A percentile compares a stretch with the other conserved stretches of the same genome.
Conservation (phyloP, 2,797 vertebrate genomes). For the Acomys russatus region DNA sequence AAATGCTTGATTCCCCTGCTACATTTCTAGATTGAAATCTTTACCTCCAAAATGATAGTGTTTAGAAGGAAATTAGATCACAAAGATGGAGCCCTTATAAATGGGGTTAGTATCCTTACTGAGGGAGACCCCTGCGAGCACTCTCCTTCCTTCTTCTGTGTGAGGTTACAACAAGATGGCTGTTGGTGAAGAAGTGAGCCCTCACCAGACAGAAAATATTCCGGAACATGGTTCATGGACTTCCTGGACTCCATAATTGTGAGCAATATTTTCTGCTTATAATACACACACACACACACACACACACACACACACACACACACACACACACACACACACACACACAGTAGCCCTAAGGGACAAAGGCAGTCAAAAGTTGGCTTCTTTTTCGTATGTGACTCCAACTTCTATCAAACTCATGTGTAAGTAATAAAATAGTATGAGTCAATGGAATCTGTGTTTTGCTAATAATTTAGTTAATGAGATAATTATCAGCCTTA, state of each 20-base stretch:
- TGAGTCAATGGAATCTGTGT: not conserved
- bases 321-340: not conserved
- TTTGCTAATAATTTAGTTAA: slow-evolving; percentile 35
- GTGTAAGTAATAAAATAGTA: not conserved
- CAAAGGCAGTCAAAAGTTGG: not conserved
- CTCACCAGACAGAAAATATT: not conserved
- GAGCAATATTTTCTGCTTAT: not conserved
- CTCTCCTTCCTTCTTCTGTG: not conserved
- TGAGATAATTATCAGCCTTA: not conserved
- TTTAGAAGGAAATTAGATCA: not conserved
- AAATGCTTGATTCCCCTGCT: not conserved
- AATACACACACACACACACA: not conserved
- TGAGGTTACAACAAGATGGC: not conserved
- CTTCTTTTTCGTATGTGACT: not conserved
- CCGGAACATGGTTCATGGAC: not conserved
- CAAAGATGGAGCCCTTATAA: not conserved
- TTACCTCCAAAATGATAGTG: not conserved
- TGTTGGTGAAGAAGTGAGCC: not conserved
- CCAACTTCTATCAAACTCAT: not conserved
- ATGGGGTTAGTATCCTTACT: not conserved
- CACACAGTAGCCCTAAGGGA: not conserved
- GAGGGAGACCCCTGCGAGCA: not conserved
- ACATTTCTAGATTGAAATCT: not conserved
- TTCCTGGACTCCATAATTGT: not conserved
- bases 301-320: not conserved